Base-by-base conservation (phyloP, 2,113 vertebrate genomes). In the Thinocorus orbignyianus region DNA sequence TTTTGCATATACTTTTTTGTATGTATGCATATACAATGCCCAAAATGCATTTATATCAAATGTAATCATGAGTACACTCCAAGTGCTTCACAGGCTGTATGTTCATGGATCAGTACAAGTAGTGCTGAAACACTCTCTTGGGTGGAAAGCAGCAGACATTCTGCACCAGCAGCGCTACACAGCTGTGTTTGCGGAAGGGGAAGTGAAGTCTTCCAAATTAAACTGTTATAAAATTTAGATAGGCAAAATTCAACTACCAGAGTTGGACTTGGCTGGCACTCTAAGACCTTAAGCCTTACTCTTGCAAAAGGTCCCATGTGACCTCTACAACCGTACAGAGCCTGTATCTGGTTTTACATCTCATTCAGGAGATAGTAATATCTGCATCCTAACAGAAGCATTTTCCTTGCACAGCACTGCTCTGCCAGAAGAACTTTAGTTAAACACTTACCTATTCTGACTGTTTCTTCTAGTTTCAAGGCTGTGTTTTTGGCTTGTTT, bases 141-240 rank as follows among this genome's bases (percentile, higher is more conserved):
- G 60, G 86, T 91, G 64, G 44, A 91, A 96, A 94, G 39, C 33
- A 81, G 58, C 33, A 85, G 78, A 57, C 19, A 4, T 73, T 70
- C 31, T 91, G 84, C 87, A 93, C 71, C 44, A 88, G 74, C 79
- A 95, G 44, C 2, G 1, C 65, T 73, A 83, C 78, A 83, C 90
- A 94, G 91, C 90, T 95, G 86, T 94, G 71, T 84, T 93, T 91
- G 90, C 11, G 11, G 77, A 94, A 96, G 48, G 44, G 91, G 83
- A 97, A 97, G 70, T 42, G 8, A 89, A 95, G 51, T 81, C 86
- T 89, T 97, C 95, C 97, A 96, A 92, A 85, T 95, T 51, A 94
- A 96, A 96, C 94, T 96, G 65, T n/a, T 95, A 86, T 93, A 95
- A 96, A 95, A 95, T 94, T 94, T 95, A 84, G 95, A 93, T 95